Evolutionary conservation across 2,113 vertebrate species (phyloP), one percentile per base, ranked within the genome.

Genomic region (rat (Rattus norvegicus)): DNA sequence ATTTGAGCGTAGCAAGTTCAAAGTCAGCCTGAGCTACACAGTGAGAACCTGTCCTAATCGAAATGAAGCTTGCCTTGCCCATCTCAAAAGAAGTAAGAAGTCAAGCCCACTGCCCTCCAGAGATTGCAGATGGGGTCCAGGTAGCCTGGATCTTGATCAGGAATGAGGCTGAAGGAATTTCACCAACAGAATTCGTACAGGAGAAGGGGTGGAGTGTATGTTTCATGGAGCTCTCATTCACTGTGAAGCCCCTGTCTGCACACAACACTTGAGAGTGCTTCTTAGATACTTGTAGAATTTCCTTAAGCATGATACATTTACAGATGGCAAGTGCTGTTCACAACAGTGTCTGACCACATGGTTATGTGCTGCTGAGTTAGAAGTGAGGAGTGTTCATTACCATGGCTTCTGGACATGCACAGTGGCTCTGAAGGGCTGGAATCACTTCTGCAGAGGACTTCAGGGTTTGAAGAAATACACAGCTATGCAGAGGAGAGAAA

Each of bases 401-500:
- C 94, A 0, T 87, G 43, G 76, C n/a, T 49, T 92, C 49, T 13
- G 88, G 30, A 75, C 75, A 88, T 56, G 87, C 63, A 24, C 3
- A n/a, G 1, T 39, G 20, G 61, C 75, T 92, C 22, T 73, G 85
- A 75, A 90, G 67, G 69, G 54, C 88, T 93, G 91, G 61, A 61
- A 12, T 96, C 70, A 16, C 84, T 91, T 97, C 90, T 56, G 24
- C 72, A 83, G 73, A 79, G 47, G 95, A 94, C 79, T 93, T 95
- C 90, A 84, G 75, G 43, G 80, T 93, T 91, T 94, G 96, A 47
- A 96, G 84, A 93, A 96, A 96, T 19, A 70, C 88, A 92, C 95
- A 97, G 43, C 97, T 97, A 88, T 61, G 33, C n/a, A 94, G 39
- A 93, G 76, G 88, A 83, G 69, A 70, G 79, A 83, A 86, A 91